These are phyloP conservation scores for Oophaga pumilio DNA, from an alignment of 2,113 vertebrate genomes.

Conservation along the genomic window DNA sequence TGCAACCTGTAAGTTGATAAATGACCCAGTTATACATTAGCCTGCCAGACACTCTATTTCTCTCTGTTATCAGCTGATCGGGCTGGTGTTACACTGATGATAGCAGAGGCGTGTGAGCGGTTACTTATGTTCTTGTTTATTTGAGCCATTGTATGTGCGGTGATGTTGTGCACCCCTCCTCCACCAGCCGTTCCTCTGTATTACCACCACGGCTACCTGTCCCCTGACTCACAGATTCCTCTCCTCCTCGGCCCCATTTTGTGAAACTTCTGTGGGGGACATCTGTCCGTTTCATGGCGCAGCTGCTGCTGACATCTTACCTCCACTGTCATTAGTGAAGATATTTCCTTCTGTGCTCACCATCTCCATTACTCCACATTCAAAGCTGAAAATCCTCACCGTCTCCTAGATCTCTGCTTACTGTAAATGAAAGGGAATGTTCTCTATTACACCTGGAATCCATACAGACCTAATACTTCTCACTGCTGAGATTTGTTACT, in stretches of 20 bases:
- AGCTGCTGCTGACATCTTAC: neutral
- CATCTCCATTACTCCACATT: too few species aligned
- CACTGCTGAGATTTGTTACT: too few species aligned
- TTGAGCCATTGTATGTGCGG: neutral
- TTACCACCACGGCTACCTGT: neutral
- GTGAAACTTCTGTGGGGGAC: neutral
- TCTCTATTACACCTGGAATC: too few species aligned
- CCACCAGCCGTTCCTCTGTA: neutral
- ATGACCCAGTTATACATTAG: neutral
- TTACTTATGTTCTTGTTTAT: too few species aligned
- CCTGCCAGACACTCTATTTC: neutral
- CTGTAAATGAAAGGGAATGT: too few species aligned
- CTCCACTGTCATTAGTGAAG: too few species aligned
- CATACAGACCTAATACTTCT: too few species aligned
- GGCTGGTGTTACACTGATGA: neutral
- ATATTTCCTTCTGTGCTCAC: too few species aligned
- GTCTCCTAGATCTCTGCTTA: neutral
- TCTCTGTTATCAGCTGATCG: neutral
- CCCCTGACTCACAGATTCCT: neutral
- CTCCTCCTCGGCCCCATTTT: neutral
- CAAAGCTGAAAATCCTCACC: neutral
- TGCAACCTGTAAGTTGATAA: conserved; percentile 87
- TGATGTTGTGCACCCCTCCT: neutral
- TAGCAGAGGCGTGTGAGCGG: neutral
- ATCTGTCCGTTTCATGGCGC: neutral